Conservation (phyloP, 2,113 vertebrate genomes). For the Eupsittula cactorum region DNA sequence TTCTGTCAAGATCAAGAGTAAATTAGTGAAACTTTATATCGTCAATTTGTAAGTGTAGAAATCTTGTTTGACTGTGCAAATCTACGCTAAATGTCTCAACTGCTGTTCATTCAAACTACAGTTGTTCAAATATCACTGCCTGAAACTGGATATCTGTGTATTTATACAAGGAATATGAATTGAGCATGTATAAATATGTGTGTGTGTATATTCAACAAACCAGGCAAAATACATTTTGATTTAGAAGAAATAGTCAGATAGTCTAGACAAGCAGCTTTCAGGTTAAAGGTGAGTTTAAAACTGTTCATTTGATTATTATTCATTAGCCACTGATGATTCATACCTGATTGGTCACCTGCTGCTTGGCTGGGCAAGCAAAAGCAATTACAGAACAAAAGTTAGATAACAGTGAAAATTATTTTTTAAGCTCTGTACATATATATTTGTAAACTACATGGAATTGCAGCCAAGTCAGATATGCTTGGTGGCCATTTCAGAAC, state of each 20-base stretch:
- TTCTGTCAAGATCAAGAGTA: neutral
- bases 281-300: neutral
- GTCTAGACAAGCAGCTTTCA: neutral
- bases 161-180: neutral
- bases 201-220: neutral
- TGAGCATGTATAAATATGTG: neutral
- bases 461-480: neutral
- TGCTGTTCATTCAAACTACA: neutral
- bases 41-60: neutral
- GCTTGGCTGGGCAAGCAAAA: slow-evolving; percentile 5
- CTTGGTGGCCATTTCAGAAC: neutral
- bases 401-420: neutral
- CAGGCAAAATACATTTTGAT: neutral
- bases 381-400: neutral
- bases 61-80: neutral
- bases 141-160: neutral
- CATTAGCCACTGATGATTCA: neutral
- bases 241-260: neutral
- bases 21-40: neutral
- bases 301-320: neutral
- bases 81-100: neutral
- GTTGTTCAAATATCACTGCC: neutral
- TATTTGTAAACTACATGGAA: neutral
- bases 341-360: slow-evolving; percentile 19
- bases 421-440: neutral